Percentiles rank a stretch among this genome's conserved stretches.
These are phyloP conservation scores for Crambe crambe DNA, from an alignment of 37 sponge, comb jelly and placozoan species.

Conservation along the genomic window DNA sequence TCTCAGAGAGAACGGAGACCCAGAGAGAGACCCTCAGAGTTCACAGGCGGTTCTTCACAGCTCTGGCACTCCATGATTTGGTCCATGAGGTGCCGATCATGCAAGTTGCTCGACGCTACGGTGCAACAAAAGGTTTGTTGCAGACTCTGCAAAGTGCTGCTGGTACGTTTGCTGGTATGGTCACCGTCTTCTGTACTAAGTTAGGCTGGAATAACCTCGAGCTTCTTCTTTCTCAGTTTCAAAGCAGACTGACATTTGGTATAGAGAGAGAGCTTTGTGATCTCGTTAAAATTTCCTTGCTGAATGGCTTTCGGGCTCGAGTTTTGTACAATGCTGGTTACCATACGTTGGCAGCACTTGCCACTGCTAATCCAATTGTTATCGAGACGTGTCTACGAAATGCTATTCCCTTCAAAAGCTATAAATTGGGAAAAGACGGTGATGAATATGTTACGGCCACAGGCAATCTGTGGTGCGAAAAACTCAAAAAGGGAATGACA, in stretches of 20 bases:
- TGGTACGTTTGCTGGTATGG: slow-evolving; percentile 97
- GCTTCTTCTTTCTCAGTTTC: slow-evolving; percentile 94
- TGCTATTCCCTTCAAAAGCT: slow-evolving; percentile 85
- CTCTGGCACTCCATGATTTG: slow-evolving; percentile 90
- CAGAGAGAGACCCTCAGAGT: slow-evolving; percentile 57
- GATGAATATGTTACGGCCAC: background rate
- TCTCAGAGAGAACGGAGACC: slow-evolving; percentile 44
- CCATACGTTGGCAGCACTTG: slow-evolving; percentile 79
- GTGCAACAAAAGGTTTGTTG: slow-evolving; percentile 83
- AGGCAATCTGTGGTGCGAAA: slow-evolving; percentile 73
- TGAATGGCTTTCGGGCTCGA: slow-evolving; percentile 89
- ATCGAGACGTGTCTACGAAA: slow-evolving; percentile 76
- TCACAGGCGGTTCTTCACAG: slow-evolving; percentile 88
- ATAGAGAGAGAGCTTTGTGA: slow-evolving; percentile 94
- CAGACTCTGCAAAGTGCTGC: slow-evolving; percentile 94
- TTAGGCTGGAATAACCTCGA: slow-evolving; percentile 91
- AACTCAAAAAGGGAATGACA: slow-evolving; percentile 73
- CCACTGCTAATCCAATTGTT: slow-evolving; percentile 70
- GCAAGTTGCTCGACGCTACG: slow-evolving; percentile 77
- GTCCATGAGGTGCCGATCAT: slow-evolving; percentile 87
- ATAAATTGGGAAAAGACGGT: slow-evolving; percentile 14
- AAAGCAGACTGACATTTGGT: slow-evolving; percentile 91
- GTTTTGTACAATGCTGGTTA: slow-evolving; percentile 94
- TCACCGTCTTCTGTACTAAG: slow-evolving; percentile 90
- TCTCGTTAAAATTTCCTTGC: slow-evolving; percentile 82